Percentiles rank a stretch among this genome's conserved stretches.
Evolutionary conservation across 2,888 invertebrate species (phyloP).

Genomic region (Anoplius nigerrimus): DNA sequence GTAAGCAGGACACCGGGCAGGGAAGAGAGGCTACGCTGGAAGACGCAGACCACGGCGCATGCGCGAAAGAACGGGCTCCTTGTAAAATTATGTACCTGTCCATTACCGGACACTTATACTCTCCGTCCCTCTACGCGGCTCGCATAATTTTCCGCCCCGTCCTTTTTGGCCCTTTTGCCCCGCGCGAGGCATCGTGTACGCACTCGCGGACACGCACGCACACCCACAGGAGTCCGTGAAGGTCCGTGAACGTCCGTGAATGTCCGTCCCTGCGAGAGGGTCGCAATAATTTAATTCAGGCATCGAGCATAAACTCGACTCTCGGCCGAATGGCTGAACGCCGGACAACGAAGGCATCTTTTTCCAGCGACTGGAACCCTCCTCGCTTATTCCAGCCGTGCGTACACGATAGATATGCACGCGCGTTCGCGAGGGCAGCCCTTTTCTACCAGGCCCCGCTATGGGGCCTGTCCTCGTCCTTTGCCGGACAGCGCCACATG

Average conservation of each 20-base stretch:
- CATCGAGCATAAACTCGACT: not conserved
- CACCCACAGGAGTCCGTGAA: not conserved
- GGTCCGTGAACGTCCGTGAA: too few species aligned
- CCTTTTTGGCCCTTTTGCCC: slow-evolving; percentile 22
- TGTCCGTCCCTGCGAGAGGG: too few species aligned
- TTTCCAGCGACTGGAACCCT: not conserved
- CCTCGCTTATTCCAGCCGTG: not conserved
- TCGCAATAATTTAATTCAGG: not conserved
- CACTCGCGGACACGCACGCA: not conserved
- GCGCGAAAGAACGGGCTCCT: not conserved
- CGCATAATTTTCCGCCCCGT: slow-evolving; percentile 48
- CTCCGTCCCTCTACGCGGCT: slow-evolving; percentile 23
- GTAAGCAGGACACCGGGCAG: too few species aligned
- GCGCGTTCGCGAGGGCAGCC: not conserved
- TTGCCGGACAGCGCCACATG: not conserved
- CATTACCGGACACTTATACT: slow-evolving; percentile 51
- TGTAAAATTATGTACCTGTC: slow-evolving; percentile 53
- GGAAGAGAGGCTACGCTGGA: too few species aligned
- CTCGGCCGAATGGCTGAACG: not conserved
- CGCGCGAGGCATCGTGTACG: too few species aligned
- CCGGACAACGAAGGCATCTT: not conserved
- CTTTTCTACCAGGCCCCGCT: too few species aligned
- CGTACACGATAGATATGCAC: not conserved
- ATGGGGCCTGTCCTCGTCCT: too few species aligned
- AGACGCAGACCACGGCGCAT: too few species aligned